phyloP scores from a whole-genome alignment of 2,888 invertebrate species.

The Cactoblastis cactorum region DNA sequence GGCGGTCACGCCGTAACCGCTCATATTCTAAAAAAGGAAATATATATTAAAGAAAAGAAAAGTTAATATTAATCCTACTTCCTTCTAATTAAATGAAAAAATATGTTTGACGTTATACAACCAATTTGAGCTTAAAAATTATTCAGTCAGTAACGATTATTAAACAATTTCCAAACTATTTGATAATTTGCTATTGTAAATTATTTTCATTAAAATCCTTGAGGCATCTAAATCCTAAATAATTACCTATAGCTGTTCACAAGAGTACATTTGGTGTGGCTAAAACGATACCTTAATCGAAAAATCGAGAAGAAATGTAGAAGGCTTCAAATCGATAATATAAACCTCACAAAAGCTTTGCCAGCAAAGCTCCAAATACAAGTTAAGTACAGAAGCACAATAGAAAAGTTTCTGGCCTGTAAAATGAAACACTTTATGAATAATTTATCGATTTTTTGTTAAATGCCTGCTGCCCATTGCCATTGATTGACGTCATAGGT shows the following conservation, averaged over 20 bases:
- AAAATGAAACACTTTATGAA: slow-evolving; percentile 27
- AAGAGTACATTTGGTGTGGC: too few species aligned
- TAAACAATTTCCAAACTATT: too few species aligned
- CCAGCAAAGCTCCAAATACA: slow-evolving; percentile 1
- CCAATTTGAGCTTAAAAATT: too few species aligned
- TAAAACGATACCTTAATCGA: too few species aligned
- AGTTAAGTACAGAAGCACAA: not conserved
- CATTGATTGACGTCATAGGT: slow-evolving; percentile 34
- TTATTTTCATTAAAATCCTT: too few species aligned
- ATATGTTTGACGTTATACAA: too few species aligned
- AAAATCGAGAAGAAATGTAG: not conserved
- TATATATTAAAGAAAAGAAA: not conserved
- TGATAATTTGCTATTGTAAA: too few species aligned
- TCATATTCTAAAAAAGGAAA: slow-evolving; percentile 55
- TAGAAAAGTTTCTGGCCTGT: slow-evolving; percentile 17
- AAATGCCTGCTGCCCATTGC: slow-evolving; percentile 32
- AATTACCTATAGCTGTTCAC: too few species aligned
- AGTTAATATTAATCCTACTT: too few species aligned
- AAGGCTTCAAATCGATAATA: not conserved
- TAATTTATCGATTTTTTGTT: slow-evolving; percentile 47
- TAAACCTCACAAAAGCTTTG: not conserved
- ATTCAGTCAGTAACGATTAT: too few species aligned
- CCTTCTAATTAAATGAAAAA: too few species aligned
- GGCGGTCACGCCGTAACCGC: slow-evolving; percentile 48
- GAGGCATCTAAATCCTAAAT: too few species aligned